Percentiles rank a stretch among this genome's conserved stretches.
Evolutionary conservation across 2,113 vertebrate species (phyloP).

Genomic region (Protomyctophum bolini): DNA sequence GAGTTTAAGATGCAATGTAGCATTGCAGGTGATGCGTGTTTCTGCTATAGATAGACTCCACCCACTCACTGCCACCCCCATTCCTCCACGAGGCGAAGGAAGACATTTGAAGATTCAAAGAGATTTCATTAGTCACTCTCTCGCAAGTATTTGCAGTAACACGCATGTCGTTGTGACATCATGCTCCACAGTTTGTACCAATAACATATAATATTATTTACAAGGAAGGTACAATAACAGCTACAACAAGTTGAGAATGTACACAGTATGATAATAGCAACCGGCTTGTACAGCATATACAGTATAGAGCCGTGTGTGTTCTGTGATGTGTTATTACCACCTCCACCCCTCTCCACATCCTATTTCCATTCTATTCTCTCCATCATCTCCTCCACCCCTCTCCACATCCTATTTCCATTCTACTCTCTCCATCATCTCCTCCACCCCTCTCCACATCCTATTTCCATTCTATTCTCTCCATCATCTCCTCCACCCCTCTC

Average conservation of each 20-base stretch:
- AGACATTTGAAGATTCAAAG: too few relatives aligned
- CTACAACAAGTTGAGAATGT: too few relatives aligned
- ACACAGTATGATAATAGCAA: too few relatives aligned
- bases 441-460: conserved; percentile 28
- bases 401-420: conserved; percentile 32
- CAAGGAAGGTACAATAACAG: too few relatives aligned
- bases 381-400: conserved; percentile 12
- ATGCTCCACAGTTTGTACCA: too few relatives aligned
- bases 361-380: conserved; percentile 24
- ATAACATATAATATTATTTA: too few relatives aligned
- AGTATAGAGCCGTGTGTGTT: too few relatives aligned
- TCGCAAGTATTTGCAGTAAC: too few relatives aligned
- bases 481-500: background rate
- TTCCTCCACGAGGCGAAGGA: background rate
- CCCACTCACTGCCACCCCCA: conserved; percentile 51
- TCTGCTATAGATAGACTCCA: conserved; percentile 62
- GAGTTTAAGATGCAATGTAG: background rate
- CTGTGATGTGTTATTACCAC: background rate
- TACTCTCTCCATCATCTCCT: background rate
- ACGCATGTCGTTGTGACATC: too few relatives aligned
- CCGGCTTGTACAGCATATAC: too few relatives aligned
- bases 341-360: conserved; percentile 12
- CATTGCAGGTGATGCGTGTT: conserved; percentile 3
- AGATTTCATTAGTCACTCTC: too few relatives aligned
- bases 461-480: conserved; percentile 20